phyloP scores from a whole-genome alignment of 2,113 vertebrate genomes.

The crab-eating macaque (Macaca fascicularis) region T2T-MFA8v1.1 NC_088386.1:75687001-75687500 shows the following conservation, averaged over 20 bases:
- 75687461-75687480: neutral
- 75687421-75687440: neutral
- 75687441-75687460: neutral
- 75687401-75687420: neutral
- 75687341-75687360: neutral
- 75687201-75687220: neutral
- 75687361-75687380: neutral
- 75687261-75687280: neutral
- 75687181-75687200: neutral
- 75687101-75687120: neutral
- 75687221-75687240: neutral
- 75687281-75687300: neutral
- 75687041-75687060: neutral
- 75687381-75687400: neutral
- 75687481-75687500: neutral
- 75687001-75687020: neutral
- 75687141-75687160: neutral
- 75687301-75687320: neutral
- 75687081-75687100: too few species aligned
- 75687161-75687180: neutral
- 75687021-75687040: neutral
- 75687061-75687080: too few species aligned
- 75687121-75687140: conserved; percentile 14
- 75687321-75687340: neutral
- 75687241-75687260: neutral